phyloP scores from a whole-genome alignment of 2,888 invertebrate genomes.

The Noctua janthina region DNA sequence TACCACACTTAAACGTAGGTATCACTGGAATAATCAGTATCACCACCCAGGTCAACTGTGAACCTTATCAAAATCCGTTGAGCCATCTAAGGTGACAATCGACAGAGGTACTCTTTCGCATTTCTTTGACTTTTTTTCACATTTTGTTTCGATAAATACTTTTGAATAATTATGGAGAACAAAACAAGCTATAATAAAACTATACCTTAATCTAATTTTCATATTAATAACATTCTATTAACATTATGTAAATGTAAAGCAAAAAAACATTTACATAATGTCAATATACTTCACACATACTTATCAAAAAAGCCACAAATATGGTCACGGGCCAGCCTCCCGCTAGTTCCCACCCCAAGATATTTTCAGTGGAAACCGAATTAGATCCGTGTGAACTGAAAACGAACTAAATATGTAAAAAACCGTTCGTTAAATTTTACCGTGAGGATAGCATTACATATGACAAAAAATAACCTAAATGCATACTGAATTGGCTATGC shows the following conservation, averaged over 20 bases:
- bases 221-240: not conserved
- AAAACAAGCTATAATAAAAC: not conserved
- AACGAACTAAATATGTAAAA: conserved; percentile 35
- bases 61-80: too few relatives aligned
- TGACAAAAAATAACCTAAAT: not conserved
- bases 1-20: too few relatives aligned
- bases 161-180: not conserved
- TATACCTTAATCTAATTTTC: not conserved
- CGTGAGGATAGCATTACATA: conserved; percentile 37
- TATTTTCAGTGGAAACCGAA: conserved; percentile 9
- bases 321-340: conserved; percentile 18
- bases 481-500: not conserved
- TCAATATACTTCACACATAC: not conserved
- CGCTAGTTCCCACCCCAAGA: conserved; percentile 40
- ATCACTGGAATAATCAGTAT: too few relatives aligned
- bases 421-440: conserved; percentile 30
- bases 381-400: conserved; percentile 50
- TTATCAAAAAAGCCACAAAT: conserved; percentile 23
- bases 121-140: too few relatives aligned
- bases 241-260: too few relatives aligned
- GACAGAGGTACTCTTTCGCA: too few relatives aligned
- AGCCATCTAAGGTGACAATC: too few relatives aligned
- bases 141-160: too few relatives aligned
- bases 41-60: too few relatives aligned
- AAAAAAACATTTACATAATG: not conserved